A percentile compares a stretch with the other conserved stretches of the same genome.
Conservation (phyloP, 2,888 invertebrate genomes). For the Eucera pruinosa region DNA sequence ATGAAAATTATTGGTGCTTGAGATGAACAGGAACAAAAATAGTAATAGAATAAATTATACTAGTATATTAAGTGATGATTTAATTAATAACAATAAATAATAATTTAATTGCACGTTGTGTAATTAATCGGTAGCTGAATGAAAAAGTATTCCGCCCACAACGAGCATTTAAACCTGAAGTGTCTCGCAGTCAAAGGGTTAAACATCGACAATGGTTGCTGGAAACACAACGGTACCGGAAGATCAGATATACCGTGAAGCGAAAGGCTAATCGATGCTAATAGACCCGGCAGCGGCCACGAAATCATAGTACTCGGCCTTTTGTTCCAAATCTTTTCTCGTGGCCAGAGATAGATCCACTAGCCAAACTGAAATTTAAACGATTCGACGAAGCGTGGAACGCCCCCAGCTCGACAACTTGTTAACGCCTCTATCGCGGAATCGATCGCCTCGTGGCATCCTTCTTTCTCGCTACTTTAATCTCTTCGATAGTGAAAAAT, state of each 20-base stretch:
- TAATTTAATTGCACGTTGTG: too few species aligned
- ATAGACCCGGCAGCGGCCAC: constrained; percentile 34
- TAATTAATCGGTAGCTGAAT: too few species aligned
- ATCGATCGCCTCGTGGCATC: constrained; percentile 62
- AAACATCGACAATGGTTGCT: constrained; percentile 30
- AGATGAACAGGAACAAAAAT: too few species aligned
- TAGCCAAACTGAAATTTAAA: constrained; percentile 63
- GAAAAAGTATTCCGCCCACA: too few species aligned
- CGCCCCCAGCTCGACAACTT: constrained; percentile 51
- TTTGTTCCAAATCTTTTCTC: constrained; percentile 31
- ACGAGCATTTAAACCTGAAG: too few species aligned
- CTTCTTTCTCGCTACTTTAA: constrained; percentile 41
- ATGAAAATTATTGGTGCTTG: too few species aligned
- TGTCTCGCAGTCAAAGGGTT: too few species aligned
- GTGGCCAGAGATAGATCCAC: constrained; percentile 1
- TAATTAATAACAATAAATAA: too few species aligned
- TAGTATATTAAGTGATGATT: too few species aligned
- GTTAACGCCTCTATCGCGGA: constrained; percentile 66
- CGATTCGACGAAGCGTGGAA: constrained; percentile 58
- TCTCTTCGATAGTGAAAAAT: constrained; percentile 1
- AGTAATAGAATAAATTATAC: too few species aligned
- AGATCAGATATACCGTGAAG: constrained; percentile 40
- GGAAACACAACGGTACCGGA: constrained; percentile 23
- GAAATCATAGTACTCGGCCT: constrained; percentile 40
- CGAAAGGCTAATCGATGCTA: constrained; percentile 52